Conservation (phyloP, 2,797 vertebrate genomes). For the Phylloscopus collybita region DNA sequence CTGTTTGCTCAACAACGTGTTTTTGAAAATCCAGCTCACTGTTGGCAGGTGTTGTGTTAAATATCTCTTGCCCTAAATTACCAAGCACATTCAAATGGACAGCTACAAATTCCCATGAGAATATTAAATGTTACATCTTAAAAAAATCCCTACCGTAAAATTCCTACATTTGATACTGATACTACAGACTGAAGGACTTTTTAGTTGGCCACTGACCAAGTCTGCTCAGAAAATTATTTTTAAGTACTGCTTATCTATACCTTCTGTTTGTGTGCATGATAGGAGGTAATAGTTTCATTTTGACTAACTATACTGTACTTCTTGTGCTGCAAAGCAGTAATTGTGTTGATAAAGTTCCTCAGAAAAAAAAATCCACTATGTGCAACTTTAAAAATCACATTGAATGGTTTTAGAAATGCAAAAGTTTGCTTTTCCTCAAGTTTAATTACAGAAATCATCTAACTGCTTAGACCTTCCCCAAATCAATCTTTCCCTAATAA, state of each 20-base stretch:
- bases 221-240: neutral
- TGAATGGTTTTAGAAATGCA: conserved; percentile 1
- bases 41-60: neutral
- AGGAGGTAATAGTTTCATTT: neutral
- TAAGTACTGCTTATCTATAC: neutral
- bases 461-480: neutral
- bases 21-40: neutral
- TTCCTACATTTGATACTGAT: neutral
- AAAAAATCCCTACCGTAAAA: neutral
- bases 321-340: neutral
- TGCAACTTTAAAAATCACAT: conserved; percentile 38
- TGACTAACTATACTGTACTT: neutral
- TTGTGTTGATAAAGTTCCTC: conserved; percentile 54
- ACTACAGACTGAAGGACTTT: neutral
- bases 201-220: neutral
- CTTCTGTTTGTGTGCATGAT: neutral
- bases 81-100: neutral
- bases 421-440: neutral
- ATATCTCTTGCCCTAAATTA: neutral
- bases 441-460: conserved; percentile 6
- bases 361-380: conserved; percentile 33
- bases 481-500: neutral
- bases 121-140: neutral
- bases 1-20: neutral
- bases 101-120: neutral